Evolutionary conservation across 1,140 invertebrate species (phyloP), one percentile per base, ranked within the genome.

Genomic region (Calliphora vicina): DNA sequence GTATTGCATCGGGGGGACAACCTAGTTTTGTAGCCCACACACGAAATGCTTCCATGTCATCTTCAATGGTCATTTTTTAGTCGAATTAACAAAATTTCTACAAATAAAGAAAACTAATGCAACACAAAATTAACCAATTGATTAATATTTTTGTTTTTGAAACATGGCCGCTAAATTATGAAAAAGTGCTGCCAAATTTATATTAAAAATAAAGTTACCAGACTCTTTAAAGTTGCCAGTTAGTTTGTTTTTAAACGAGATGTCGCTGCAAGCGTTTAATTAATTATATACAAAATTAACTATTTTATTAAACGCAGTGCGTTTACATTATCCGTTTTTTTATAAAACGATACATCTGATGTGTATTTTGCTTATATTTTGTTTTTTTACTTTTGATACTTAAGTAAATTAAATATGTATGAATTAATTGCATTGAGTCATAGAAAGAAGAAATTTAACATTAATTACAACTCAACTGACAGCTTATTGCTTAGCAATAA

Each of bases 11-110:
- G 4, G 86, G 85, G 15, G 86, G 84, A n/a, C 87, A 90, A 17
- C 87, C 87, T n/a, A 89, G 29, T 17, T 84, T 86, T 17, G 84
- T 87, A 20, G 87, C 87, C 88, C 88, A 90, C 9, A 81, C 15
- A 20, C 85, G 84, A 80, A 90, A 90, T 0, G 45, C 43, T 0
- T 84, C 57, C 8, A 86, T 88, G 80, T 88, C 83, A 8, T 88
- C 87, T 29, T 82, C 80, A 5, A 76, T 26, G 12, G 83, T 35
- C 83, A 83, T 83, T 35, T 42, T 78, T n/a, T 50, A 50, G 17
- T 50, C 17, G 2, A 50, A n/a, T 50, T n/a, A 50, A 50, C 15
- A 15, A 50, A 50, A 50, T 50, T 78, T 35, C 2, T 15, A 27
- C 8, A 43, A 25, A 4, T 35, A 42, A 80, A 20, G 76, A 80